These are phyloP conservation scores for Drosophila seclusa DNA, from an alignment of 2,888 invertebrate species.

Conservation along the genomic window DNA sequence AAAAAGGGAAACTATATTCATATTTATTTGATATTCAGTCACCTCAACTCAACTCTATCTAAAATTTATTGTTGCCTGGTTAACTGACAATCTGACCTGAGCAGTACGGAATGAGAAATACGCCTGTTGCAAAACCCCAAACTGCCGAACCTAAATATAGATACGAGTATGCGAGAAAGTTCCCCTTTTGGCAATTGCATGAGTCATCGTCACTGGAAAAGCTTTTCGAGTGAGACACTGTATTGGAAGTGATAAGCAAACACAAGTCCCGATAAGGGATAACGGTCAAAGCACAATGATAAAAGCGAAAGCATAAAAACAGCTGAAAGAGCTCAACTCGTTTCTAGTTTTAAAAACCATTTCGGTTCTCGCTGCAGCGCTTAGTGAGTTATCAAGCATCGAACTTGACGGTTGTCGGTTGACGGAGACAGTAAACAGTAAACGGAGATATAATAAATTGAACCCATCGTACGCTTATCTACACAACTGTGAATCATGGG, in stretches of 20 bases:
- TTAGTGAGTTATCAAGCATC: constrained; percentile 26
- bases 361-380: background rate
- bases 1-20: background rate
- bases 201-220: constrained; percentile 29
- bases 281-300: constrained; percentile 10
- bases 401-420: constrained; percentile 19
- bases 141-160: background rate
- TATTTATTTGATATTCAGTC: background rate
- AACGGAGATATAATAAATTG: constrained; percentile 1
- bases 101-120: background rate
- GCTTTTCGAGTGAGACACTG: constrained; percentile 14
- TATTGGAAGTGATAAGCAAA: constrained; percentile 16
- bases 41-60: background rate
- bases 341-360: constrained; percentile 10
- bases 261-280: constrained; percentile 1
- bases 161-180: constrained; percentile 11
- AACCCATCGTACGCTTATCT: constrained; percentile 21
- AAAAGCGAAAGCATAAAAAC: background rate
- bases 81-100: background rate
- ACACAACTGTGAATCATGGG: constrained; percentile 50
- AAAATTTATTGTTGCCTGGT: background rate
- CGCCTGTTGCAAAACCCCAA: background rate
- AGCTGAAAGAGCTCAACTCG: background rate
- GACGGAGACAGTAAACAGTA: background rate
- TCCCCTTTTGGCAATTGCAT: constrained; percentile 1